phyloP scores from a whole-genome alignment of 2,797 vertebrate genomes.

The Acomys russatus region DNA sequence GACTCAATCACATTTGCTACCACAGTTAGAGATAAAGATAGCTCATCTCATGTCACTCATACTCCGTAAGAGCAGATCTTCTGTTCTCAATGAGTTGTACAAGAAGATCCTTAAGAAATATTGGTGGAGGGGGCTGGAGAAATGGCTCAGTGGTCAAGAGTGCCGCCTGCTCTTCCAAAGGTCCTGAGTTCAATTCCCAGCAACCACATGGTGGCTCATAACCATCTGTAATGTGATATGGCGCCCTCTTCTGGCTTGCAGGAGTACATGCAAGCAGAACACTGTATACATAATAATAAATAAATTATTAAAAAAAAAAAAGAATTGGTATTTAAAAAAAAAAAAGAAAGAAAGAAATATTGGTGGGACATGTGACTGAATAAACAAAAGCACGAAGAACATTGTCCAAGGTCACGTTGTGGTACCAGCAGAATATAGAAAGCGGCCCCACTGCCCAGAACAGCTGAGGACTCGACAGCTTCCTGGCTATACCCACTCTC shows the following conservation, averaged over 20 bases:
- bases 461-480: not conserved
- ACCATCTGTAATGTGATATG: no score
- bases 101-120: not conserved
- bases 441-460: not conserved
- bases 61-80: not conserved
- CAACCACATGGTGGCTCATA: no score
- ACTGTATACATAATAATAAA: no score
- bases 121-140: no score
- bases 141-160: no score
- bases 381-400: not conserved
- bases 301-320: no score
- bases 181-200: no score
- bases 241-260: no score
- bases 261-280: no score
- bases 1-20: not conserved
- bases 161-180: no score
- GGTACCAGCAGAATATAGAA: not conserved
- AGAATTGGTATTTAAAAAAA: no score
- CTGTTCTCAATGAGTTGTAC: not conserved
- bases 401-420: not conserved
- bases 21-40: not conserved
- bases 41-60: not conserved
- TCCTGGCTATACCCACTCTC: not conserved
- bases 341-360: not conserved
- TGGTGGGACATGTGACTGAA: not conserved